Evolutionary conservation across 2,797 vertebrate genomes (phyloP).

Genomic region (Scolopax bukidnonensis): DNA sequence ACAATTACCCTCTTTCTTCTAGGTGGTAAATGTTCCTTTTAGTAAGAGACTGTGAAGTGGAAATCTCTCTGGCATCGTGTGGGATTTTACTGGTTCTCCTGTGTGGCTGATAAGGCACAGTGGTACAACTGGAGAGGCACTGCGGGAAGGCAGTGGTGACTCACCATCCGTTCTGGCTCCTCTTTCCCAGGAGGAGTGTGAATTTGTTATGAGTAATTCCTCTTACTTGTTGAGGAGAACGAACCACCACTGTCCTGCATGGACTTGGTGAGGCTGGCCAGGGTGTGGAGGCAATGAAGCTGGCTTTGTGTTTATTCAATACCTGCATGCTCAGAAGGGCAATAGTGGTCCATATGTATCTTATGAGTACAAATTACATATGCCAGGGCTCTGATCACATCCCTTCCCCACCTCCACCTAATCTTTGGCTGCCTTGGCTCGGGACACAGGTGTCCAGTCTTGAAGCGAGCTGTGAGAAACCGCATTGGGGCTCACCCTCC

Average conservation of each 20-base stretch:
- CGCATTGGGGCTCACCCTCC: neutral
- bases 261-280: neutral
- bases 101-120: neutral
- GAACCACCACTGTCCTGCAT: neutral
- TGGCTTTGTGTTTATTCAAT: neutral
- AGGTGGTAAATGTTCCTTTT: neutral
- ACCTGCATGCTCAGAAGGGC: neutral
- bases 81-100: neutral
- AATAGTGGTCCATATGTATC: neutral
- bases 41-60: neutral
- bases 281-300: rapidly evolving
- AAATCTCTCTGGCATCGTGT: neutral
- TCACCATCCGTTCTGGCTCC: neutral
- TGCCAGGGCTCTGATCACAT: neutral
- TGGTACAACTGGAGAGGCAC: rapidly evolving
- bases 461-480: neutral
- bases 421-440: neutral
- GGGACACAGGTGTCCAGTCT: rapidly evolving
- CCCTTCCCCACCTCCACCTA: neutral
- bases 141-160: neutral
- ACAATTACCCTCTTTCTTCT: neutral
- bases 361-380: neutral
- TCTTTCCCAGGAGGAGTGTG: neutral
- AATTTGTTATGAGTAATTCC: neutral
- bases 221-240: neutral